These are phyloP conservation scores for Parotia lawesii DNA, from an alignment of 2,113 vertebrate genomes.

Conservation along the genomic window DNA sequence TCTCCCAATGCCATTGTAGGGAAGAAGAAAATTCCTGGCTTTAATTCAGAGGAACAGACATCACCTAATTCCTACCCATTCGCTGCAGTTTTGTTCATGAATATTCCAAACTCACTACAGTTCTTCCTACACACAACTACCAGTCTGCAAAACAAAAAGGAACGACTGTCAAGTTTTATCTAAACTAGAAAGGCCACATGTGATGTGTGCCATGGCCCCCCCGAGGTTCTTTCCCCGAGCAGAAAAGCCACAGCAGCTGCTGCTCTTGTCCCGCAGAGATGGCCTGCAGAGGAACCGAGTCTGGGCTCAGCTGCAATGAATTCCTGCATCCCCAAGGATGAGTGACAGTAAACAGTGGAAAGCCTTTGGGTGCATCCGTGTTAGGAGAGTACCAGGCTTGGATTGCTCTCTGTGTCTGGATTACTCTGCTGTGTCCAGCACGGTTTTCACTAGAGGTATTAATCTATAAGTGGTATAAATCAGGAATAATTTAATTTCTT, in stretches of 20 bases:
- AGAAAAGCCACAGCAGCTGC: neutral
- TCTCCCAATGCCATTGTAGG: neutral
- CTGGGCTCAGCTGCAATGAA: slow-evolving; percentile 14
- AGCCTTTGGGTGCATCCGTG: neutral
- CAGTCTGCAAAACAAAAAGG: neutral
- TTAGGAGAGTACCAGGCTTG: neutral
- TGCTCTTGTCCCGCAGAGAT: neutral
- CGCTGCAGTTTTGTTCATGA: neutral
- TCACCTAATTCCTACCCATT: neutral
- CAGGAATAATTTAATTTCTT: neutral
- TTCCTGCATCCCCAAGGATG: neutral
- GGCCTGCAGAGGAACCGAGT: neutral
- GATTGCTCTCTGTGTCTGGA: neutral
- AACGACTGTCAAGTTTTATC: neutral
- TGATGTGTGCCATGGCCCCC: neutral
- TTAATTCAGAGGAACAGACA: neutral
- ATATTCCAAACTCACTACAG: neutral
- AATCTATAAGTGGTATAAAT: neutral
- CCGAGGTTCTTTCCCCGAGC: neutral
- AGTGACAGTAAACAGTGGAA: neutral
- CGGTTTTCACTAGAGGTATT: neutral
- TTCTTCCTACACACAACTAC: neutral
- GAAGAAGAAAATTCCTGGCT: neutral
- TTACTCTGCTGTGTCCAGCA: neutral
- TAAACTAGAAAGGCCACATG: neutral